Evolutionary conservation across 1,140 invertebrate genomes (phyloP), one percentile per base, ranked within the genome.

Genomic region (Drosophila orosa): DNA sequence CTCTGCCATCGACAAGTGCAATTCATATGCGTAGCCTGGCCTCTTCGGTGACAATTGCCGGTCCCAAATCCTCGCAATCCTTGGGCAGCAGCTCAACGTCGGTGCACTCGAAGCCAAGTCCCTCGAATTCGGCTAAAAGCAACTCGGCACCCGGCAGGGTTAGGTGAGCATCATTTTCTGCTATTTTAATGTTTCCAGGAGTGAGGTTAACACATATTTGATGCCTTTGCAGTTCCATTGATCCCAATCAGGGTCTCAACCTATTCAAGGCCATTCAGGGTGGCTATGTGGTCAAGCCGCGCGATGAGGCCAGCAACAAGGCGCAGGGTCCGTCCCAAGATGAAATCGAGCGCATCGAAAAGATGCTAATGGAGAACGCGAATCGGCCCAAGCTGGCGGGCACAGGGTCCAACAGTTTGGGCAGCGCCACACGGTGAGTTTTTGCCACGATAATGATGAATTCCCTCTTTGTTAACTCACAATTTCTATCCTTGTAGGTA

Each of bases 221-320:
- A 4, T 17, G n/a, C 59, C 19, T 40, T 40, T 59, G 17, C 58
- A 92, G 86, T 65, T 92, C 82, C 91, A 94, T 83, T 83, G 92
- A 92, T 73, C 91, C 91, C 6, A 91, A 85, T 73, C 91, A 92
- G 69, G 85, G 91, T 7, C 77, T 92, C 0, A 92, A 91, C 74
- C 65, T 92, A 2, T 92, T 90, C 54, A 94, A 95, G 67, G 95
- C 95, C 17, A 94, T 94, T 27, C 95, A 95, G 93, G 96, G 96
- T 8, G 94, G 95, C 66, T 97, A 96, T 92, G 95, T 96, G 42
- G 96, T 96, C 12, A 96, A 96, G 84, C 95, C 95, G 19, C 95
- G 95, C 90, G 95, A 96, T 82, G 95, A 95, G 79, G 95, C 95
- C 62, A 95, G 94, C 83, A 93, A 95, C 42, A 95, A 94, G 91